These are phyloP conservation scores for Coremacera marginata DNA, from an alignment of 2,888 invertebrate genomes.

Conservation along the genomic window DNA sequence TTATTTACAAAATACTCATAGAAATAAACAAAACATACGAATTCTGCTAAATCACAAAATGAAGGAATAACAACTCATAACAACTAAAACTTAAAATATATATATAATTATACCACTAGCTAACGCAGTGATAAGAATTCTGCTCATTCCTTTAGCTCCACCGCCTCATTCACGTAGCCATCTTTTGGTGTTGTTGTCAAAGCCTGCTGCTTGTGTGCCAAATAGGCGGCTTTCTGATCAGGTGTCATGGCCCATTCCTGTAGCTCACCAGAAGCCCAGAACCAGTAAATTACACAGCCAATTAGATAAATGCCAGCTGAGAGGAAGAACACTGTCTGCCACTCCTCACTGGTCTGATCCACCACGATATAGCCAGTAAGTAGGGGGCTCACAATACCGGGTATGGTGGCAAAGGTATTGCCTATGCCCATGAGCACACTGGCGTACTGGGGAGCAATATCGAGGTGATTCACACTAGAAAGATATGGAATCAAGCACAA, in stretches of 20 bases:
- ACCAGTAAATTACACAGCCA: constrained; percentile 87
- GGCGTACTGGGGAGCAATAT: constrained; percentile 92
- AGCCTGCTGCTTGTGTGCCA: constrained; percentile 57
- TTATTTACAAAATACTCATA: background rate
- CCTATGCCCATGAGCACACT: constrained; percentile 92
- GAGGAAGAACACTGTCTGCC: constrained; percentile 89
- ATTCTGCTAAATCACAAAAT: constrained; percentile 30
- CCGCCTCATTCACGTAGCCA: constrained; percentile 64
- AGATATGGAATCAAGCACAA: background rate
- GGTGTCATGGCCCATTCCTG: constrained; percentile 82
- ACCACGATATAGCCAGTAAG: constrained; percentile 84
- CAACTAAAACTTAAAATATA: background rate
- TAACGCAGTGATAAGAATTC: background rate
- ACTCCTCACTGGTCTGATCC: constrained; percentile 80
- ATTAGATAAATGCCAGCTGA: constrained; percentile 84
- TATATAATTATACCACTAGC: background rate
- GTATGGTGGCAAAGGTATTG: constrained; percentile 90
- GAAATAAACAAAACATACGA: background rate
- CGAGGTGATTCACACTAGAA: constrained; percentile 84
- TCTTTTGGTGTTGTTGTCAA: constrained; percentile 57
- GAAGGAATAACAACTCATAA: background rate
- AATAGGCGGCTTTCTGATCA: constrained; percentile 59
- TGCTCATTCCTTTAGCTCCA: constrained; percentile 65
- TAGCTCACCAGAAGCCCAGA: constrained; percentile 83
- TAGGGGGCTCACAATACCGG: constrained; percentile 91